phyloP scores from a whole-genome alignment of 2,797 vertebrate genomes.

The Crenuchus spilurus region DNA sequence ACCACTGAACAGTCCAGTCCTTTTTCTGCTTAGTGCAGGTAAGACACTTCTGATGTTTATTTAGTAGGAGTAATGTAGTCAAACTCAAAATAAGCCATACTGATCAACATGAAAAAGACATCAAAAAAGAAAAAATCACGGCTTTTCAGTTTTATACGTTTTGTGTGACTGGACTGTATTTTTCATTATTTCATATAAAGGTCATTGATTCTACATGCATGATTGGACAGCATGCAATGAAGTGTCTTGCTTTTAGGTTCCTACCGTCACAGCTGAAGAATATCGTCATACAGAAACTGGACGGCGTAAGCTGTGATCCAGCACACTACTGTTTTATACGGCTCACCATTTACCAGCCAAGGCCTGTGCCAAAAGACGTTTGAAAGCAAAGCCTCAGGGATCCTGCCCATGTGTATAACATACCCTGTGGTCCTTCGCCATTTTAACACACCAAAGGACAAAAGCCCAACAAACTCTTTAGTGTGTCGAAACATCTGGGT shows the following conservation, averaged over 20 bases:
- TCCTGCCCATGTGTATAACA: conserved; percentile 17
- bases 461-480: background rate
- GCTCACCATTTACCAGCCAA: conserved; percentile 1
- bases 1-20: too few species aligned
- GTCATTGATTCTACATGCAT: too few species aligned
- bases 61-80: too few species aligned
- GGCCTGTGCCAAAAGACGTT: conserved; percentile 46
- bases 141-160: too few species aligned
- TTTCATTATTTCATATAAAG: too few species aligned
- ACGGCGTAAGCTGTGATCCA: background rate
- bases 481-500: background rate
- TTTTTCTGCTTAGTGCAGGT: too few species aligned
- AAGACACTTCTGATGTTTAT: too few species aligned
- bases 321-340: background rate
- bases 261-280: background rate
- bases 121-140: too few species aligned
- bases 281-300: background rate
- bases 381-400: conserved; percentile 41
- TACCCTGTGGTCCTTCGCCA: background rate
- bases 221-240: too few species aligned
- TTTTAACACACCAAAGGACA: conserved; percentile 37
- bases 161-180: too few species aligned
- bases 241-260: conserved; percentile 29
- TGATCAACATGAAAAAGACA: too few species aligned
- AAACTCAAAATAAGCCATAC: too few species aligned